Percentiles rank a stretch among this genome's conserved stretches.
Evolutionary conservation across 1,140 invertebrate genomes (phyloP).

Genomic region (Melipona quadrifasciata): DNA sequence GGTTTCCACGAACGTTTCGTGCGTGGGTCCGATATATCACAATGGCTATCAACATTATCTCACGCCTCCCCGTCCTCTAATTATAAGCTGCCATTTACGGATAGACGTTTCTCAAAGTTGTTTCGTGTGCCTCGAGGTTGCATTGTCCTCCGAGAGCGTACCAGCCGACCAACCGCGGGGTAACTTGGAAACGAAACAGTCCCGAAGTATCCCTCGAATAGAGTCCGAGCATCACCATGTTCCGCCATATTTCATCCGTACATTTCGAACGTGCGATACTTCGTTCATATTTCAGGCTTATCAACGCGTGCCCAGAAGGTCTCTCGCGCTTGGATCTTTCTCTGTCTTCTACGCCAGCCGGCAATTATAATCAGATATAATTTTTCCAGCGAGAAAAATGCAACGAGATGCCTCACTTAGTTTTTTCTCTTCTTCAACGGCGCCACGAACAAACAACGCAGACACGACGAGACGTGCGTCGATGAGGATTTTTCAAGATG

Average conservation of each 20-base stretch:
- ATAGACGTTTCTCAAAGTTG: neutral
- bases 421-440: neutral
- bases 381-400: neutral
- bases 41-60: conserved; percentile 1
- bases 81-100: conserved; percentile 32
- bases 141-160: conserved; percentile 35
- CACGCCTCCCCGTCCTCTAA: conserved; percentile 12
- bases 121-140: neutral
- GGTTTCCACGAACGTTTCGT: neutral
- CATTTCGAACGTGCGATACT: conserved; percentile 30
- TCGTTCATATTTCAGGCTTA: conserved; percentile 45
- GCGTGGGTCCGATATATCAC: conserved; percentile 19
- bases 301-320: conserved; percentile 40
- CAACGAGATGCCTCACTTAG: neutral
- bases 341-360: neutral
- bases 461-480: conserved; percentile 49
- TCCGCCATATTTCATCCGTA: conserved; percentile 28
- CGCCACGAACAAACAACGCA: conserved; percentile 61
- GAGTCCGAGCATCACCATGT: neutral
- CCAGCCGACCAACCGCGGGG: neutral
- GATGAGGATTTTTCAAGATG: conserved; percentile 55
- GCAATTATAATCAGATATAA: conserved; percentile 36
- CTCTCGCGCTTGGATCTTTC: neutral
- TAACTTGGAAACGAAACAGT: neutral
- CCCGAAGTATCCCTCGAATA: neutral